Base-by-base conservation (phyloP, 64 coral and sea anemone species). In the Exaiptasia diaphana region DNA sequence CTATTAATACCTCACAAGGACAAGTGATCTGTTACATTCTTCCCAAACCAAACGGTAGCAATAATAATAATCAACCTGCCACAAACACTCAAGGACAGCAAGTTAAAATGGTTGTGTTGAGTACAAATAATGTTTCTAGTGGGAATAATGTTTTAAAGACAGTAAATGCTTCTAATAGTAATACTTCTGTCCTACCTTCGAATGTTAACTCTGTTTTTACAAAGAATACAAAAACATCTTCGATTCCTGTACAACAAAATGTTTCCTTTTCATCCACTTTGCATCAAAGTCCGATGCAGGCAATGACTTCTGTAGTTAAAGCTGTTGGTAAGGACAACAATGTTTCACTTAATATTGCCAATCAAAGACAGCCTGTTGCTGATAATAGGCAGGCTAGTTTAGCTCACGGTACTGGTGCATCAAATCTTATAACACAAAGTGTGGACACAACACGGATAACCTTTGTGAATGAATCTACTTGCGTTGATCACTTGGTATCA, bases 91-190 rank as follows among this genome's bases (percentile, higher is more conserved):
- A 56, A 54, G 56, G 43, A 67, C 73, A 87, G 11, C 84, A 67
- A 41, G 32, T 77, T 5, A 77, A 87, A 24, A 87, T 87, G 84
- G 71, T 87, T 53, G n/a, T 77, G 23, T 46, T 87, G 11, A 87
- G 77, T 87, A 31, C 73, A 12, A 87, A 87, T 22, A 77, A 53
- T 17, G 4, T 32, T 1, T 25, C 28, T 26, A n/a, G 49, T 10
- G 45, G 8, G 1, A 77, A 67, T 36, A 68, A 30, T 22, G 20
- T 61, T 23, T 46, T 38, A 6, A 69, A 38, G 31, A 69, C 80
- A 54, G 59, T 63, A n/a, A 57, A 23, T 41, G 17, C 60, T 68
- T 17, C 69, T 26, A 20, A 4, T n/a, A 21, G n/a, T 73, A 40
- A 12, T 21, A 37, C 61, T n/a, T n/a, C n/a, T n/a, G n/a, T n/a